A percentile compares a stretch with the other conserved stretches of the same genome.
These are phyloP conservation scores for Columba guinea DNA, from an alignment of 2,797 vertebrate species.

Conservation along the genomic window DNA sequence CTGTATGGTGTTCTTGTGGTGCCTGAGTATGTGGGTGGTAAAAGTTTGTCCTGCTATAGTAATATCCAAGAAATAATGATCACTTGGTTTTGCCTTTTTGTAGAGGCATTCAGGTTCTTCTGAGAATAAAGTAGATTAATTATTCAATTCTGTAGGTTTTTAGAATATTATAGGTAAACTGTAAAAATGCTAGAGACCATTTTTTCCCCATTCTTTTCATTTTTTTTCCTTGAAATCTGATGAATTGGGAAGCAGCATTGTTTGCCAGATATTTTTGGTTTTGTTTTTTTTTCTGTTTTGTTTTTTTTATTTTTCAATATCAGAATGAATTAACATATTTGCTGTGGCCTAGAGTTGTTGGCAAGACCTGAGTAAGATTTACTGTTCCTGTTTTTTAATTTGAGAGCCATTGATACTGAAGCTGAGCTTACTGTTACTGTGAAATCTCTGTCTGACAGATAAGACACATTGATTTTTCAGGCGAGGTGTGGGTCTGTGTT, in stretches of 20 bases:
- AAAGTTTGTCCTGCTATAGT: neutral
- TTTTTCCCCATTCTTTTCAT: neutral
- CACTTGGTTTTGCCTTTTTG: neutral
- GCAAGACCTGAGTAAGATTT: neutral
- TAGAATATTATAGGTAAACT: neutral
- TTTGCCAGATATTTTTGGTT: neutral
- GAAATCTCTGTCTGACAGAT: neutral
- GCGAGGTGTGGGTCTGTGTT: neutral
- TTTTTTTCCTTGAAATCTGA: neutral
- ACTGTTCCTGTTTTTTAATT: neutral
- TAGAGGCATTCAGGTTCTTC: neutral
- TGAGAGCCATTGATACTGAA: neutral
- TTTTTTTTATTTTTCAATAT: neutral
- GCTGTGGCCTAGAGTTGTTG: neutral
- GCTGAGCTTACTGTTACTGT: neutral
- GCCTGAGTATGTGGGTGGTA: neutral
- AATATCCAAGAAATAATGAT: neutral
- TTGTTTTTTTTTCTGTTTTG: too few relatives aligned
- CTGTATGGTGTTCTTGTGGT: neutral
- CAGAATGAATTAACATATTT: rapidly evolving
- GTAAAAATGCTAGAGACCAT: neutral
- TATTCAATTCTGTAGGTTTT: neutral
- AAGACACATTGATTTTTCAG: neutral
- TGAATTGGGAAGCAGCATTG: neutral
- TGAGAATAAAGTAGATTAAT: neutral